phyloP scores from a whole-genome alignment of 2,888 invertebrate genomes.

The Aquatica leii region DNA sequence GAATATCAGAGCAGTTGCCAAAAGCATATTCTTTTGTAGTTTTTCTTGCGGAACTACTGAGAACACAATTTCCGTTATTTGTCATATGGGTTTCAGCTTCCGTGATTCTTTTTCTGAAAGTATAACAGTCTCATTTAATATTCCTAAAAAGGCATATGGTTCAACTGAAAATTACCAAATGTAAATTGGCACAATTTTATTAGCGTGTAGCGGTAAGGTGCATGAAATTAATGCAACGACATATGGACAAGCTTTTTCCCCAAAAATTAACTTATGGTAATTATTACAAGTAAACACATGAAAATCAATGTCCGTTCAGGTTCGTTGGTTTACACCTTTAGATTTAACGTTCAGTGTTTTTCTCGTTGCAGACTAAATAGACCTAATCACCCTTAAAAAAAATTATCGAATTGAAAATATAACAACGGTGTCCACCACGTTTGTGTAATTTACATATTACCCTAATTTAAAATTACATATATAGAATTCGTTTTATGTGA shows the following conservation, averaged over 20 bases:
- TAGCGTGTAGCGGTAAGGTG: conserved; percentile 40
- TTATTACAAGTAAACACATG: background rate
- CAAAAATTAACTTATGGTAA: conserved; percentile 19
- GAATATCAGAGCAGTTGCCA: conserved; percentile 28
- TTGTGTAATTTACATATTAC: conserved; percentile 12
- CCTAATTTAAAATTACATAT: conserved; percentile 14
- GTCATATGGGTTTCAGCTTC: conserved; percentile 9
- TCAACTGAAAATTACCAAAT: conserved; percentile 26
- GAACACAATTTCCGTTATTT: conserved; percentile 32
- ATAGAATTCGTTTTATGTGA: conserved; percentile 8
- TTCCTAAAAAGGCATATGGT: conserved; percentile 42
- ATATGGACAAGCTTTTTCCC: conserved; percentile 30
- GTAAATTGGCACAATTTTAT: conserved; percentile 40
- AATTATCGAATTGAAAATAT: background rate
- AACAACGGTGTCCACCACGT: conserved; percentile 4
- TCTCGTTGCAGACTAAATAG: background rate
- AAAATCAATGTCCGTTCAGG: conserved; percentile 21
- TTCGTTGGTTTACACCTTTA: conserved; percentile 13
- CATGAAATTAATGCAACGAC: conserved; percentile 31
- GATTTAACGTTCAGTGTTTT: conserved; percentile 11
- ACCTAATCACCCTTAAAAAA: background rate
- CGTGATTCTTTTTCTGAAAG: background rate
- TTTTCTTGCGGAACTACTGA: conserved; percentile 29
- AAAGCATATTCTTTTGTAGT: conserved; percentile 30
- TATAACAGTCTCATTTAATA: conserved; percentile 23